phyloP scores from a whole-genome alignment of 2,888 invertebrate species.

The Brenthis hecate region DNA sequence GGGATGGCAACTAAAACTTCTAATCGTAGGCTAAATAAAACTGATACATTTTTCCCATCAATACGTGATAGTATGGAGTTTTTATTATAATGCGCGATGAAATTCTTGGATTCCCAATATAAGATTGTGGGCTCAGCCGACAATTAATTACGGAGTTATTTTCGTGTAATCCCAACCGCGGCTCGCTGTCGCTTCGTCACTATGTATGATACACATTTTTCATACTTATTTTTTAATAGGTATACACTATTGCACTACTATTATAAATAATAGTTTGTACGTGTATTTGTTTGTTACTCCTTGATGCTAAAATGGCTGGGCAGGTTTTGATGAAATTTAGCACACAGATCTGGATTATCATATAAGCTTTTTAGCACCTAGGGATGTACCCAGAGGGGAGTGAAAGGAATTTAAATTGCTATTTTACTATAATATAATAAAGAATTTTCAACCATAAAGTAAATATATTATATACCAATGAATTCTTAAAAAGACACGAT shows the following conservation, averaged over 20 bases:
- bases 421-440: too few species aligned
- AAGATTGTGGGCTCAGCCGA: slow-evolving; percentile 57
- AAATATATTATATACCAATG: too few species aligned
- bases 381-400: too few species aligned
- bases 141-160: slow-evolving; percentile 76
- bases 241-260: background rate
- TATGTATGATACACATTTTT: slow-evolving; percentile 45
- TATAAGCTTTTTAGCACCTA: too few species aligned
- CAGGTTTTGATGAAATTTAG: background rate
- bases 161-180: slow-evolving; percentile 74
- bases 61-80: slow-evolving; percentile 8
- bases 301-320: background rate
- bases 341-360: too few species aligned
- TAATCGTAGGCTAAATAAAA: background rate
- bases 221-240: slow-evolving; percentile 18
- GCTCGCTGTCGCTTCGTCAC: slow-evolving; percentile 64
- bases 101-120: slow-evolving; percentile 28
- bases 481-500: too few species aligned
- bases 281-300: background rate
- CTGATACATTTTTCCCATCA: background rate
- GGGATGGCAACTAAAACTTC: too few species aligned
- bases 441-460: too few species aligned
- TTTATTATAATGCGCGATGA: slow-evolving; percentile 22
- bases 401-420: too few species aligned
- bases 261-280: background rate